Conservation (phyloP, 2,888 invertebrate genomes). For the Autographa gamma region DNA sequence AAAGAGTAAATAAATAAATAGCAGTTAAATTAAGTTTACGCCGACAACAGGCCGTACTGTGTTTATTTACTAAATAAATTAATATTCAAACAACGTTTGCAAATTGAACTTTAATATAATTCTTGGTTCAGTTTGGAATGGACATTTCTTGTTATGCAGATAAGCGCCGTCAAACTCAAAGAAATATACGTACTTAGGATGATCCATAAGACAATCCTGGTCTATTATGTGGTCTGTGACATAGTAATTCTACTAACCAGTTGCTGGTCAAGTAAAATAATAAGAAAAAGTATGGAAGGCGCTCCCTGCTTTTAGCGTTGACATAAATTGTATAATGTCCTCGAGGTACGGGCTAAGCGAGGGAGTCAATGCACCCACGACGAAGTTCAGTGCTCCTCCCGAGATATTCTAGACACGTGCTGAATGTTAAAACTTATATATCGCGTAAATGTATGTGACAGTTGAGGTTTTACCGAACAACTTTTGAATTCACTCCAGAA, state of each 20-base stretch:
- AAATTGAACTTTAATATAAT: constrained; percentile 59
- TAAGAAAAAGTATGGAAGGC: constrained; percentile 37
- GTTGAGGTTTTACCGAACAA: constrained; percentile 62
- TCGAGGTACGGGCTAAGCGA: constrained; percentile 56
- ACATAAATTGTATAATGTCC: constrained; percentile 68
- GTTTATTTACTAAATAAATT: constrained; percentile 57
- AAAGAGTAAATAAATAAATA: no score
- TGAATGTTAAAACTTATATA: constrained; percentile 76
- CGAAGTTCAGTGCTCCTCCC: constrained; percentile 79
- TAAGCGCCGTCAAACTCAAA: constrained; percentile 51
- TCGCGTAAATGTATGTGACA: constrained; percentile 71
- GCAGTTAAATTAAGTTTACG: no score
- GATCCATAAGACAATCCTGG: constrained; percentile 31
- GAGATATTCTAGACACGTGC: constrained; percentile 74
- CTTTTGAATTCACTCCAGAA: constrained; percentile 58
- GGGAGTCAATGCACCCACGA: constrained; percentile 79
- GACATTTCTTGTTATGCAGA: constrained; percentile 70
- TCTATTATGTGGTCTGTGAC: constrained; percentile 38
- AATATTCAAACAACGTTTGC: constrained; percentile 64
- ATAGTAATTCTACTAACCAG: constrained; percentile 38
- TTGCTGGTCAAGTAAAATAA: constrained; percentile 34
- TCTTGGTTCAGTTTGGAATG: constrained; percentile 64
- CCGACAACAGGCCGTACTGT: constrained; percentile 1
- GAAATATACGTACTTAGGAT: constrained; percentile 18
- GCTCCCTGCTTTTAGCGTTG: constrained; percentile 61